These are phyloP conservation scores for Riparia riparia DNA, from an alignment of 2,113 vertebrate species.

Conservation along the genomic window DNA sequence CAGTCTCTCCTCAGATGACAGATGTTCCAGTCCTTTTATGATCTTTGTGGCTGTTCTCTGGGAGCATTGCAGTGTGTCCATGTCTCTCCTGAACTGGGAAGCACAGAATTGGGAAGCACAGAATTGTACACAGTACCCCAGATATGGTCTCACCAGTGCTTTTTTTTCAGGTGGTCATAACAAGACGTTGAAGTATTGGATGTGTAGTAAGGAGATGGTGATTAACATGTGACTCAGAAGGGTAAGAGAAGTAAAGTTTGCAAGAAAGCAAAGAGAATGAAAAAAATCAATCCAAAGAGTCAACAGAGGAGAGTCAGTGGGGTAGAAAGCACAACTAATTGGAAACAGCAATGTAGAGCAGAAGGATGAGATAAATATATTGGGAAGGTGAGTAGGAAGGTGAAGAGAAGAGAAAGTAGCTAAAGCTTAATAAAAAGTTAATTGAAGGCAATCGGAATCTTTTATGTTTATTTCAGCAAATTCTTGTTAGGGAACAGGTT, in stretches of 20 bases:
- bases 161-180: neutral
- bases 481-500: neutral
- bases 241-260: neutral
- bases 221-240: neutral
- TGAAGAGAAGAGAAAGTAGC: constrained; percentile 20
- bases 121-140: neutral
- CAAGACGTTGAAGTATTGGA: neutral
- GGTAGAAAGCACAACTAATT: constrained; percentile 24
- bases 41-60: neutral
- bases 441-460: constrained; percentile 32
- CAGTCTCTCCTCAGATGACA: neutral
- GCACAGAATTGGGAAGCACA: neutral
- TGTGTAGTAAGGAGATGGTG: neutral
- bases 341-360: constrained; percentile 12
- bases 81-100: neutral
- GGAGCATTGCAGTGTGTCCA: neutral
- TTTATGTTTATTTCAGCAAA: constrained; percentile 43
- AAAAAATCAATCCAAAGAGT: neutral
- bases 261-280: neutral
- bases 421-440: constrained; percentile 28
- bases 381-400: constrained; percentile 45
- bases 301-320: neutral
- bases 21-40: neutral
- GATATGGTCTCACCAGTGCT: neutral
- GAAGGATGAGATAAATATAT: constrained; percentile 10